Conservation (phyloP, 2,888 invertebrate genomes). For the Troglohyphantes excavatus region DNA sequence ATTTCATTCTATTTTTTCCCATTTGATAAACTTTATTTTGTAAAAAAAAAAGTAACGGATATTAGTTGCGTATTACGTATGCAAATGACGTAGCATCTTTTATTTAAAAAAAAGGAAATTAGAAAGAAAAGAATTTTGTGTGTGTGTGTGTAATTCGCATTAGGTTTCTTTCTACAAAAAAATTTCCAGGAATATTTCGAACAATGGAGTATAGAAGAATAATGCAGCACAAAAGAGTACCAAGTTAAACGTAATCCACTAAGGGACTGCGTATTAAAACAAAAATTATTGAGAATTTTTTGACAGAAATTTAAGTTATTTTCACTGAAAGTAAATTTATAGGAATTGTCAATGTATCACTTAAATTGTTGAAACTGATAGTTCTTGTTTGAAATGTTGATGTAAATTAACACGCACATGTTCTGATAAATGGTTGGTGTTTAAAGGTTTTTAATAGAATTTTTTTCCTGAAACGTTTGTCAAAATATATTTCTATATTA, state of each 20-base stretch:
- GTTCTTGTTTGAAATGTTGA: too few species aligned
- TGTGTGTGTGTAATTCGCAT: not conserved
- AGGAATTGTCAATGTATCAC: not conserved
- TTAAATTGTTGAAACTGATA: not conserved
- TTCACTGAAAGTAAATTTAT: too few species aligned
- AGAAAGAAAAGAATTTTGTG: not conserved
- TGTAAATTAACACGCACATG: too few species aligned
- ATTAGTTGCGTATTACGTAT: conserved; percentile 19
- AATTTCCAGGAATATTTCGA: not conserved
- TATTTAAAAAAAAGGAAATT: conserved; percentile 8
- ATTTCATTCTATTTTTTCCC: not conserved
- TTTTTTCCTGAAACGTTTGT: too few species aligned
- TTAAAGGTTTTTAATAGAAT: too few species aligned
- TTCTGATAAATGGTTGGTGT: too few species aligned
- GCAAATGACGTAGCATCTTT: conserved; percentile 23
- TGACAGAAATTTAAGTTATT: not conserved
- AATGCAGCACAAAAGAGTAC: not conserved
- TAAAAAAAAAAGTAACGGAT: not conserved
- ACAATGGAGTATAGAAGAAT: not conserved
- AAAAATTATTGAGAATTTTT: not conserved
- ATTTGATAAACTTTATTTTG: not conserved
- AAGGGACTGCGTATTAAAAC: not conserved
- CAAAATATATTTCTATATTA: too few species aligned
- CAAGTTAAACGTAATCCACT: not conserved
- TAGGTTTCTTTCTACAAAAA: not conserved